These are phyloP conservation scores for Plebejus anna DNA, from an alignment of 2,888 invertebrate genomes.

Conservation along the genomic window DNA sequence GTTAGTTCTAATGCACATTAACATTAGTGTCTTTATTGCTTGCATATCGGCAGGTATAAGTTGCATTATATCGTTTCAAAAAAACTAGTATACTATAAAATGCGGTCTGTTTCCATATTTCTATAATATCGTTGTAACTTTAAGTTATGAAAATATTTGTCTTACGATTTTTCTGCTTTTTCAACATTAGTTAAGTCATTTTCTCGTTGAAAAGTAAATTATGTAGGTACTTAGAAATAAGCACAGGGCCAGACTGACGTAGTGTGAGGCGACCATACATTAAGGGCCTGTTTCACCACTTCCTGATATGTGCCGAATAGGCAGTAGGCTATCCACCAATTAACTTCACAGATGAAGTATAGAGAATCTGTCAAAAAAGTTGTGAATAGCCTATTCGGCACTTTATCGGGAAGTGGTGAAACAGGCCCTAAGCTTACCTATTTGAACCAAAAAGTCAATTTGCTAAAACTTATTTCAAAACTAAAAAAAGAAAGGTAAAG, in stretches of 20 bases:
- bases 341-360: too few relatives aligned
- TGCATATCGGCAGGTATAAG: background rate
- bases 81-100: background rate
- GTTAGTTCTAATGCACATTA: constrained; percentile 40
- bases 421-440: background rate
- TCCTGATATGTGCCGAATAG: too few relatives aligned
- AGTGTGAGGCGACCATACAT: background rate
- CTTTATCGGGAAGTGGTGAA: too few relatives aligned
- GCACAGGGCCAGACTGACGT: background rate
- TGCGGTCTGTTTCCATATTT: background rate
- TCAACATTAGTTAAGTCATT: background rate
- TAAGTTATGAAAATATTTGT: background rate
- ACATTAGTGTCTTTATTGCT: constrained; percentile 32
- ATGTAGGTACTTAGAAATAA: background rate
- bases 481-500: background rate
- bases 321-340: too few relatives aligned
- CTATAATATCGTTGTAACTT: background rate
- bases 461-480: background rate
- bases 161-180: background rate
- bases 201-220: background rate
- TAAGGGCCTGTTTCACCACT: background rate
- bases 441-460: background rate
- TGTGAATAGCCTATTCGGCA: too few relatives aligned
- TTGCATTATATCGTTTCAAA: background rate
- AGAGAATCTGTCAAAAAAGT: too few relatives aligned